phyloP scores from a whole-genome alignment of 23 tunicate species.

The Aplidium turbinatum region DNA sequence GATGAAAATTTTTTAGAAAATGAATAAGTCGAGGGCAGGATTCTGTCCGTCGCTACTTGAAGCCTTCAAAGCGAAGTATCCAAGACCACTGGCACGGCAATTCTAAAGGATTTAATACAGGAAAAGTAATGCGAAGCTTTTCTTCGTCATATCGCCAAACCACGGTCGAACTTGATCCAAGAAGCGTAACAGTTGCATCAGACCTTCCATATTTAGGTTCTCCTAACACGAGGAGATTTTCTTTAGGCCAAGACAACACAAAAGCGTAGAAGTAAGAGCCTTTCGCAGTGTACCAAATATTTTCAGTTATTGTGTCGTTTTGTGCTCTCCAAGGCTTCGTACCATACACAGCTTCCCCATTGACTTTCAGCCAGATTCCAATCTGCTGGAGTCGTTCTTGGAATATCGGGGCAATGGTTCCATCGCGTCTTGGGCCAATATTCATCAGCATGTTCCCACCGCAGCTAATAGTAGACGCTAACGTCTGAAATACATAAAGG shows the following conservation, averaged over 20 bases:
- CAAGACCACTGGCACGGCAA: conserved; percentile 86
- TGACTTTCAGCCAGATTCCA: conserved; percentile 50
- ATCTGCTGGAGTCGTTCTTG: conserved; percentile 51
- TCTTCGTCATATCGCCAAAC: conserved; percentile 16
- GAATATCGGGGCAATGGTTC: conserved; percentile 62
- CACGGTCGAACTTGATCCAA: conserved; percentile 40
- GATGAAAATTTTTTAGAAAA: no score
- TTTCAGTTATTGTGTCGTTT: conserved; percentile 34
- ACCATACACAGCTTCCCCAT: conserved; percentile 62
- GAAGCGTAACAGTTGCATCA: conserved; percentile 47
- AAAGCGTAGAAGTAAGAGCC: conserved; percentile 60
- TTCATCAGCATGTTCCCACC: conserved; percentile 94
- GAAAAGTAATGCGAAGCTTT: conserved; percentile 32
- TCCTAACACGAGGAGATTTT: conserved; percentile 59
- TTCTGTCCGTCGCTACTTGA: no score
- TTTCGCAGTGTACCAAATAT: conserved; percentile 65
- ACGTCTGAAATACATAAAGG: conserved; percentile 44
- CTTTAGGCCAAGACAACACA: conserved; percentile 69
- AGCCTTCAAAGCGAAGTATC: no score
- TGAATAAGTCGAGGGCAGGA: no score
- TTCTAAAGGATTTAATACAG: conserved; percentile 21
- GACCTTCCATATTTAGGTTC: conserved; percentile 41
- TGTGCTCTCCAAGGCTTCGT: conserved; percentile 62
- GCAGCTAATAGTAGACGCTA: conserved; percentile 84
- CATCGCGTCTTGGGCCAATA: conserved; percentile 85